A percentile compares a stretch with the other conserved stretches of the same genome.
Evolutionary conservation across 53 echinoderm and acorn worm species (phyloP).

Genomic region (Mesocentrotus franciscanus): DNA sequence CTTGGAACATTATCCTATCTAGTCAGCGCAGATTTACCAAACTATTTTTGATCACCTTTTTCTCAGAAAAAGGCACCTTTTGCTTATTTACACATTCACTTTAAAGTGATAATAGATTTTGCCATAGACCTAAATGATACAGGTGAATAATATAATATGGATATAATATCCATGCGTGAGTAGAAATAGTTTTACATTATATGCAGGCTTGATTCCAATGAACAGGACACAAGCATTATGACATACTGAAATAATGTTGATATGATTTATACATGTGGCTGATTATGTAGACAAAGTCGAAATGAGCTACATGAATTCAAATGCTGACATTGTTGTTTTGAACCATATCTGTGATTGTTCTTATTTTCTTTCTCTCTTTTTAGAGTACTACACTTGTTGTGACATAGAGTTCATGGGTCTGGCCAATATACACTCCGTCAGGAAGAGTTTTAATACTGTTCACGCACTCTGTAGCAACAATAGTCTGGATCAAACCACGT

Average conservation of each 20-base stretch:
- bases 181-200: too few species aligned
- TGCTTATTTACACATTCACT: not conserved
- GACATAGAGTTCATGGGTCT: conserved; percentile 96
- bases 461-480: conserved; percentile 77
- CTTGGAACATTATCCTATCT: too few species aligned
- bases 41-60: not conserved
- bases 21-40: not conserved
- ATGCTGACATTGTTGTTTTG: not conserved
- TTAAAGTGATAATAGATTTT: not conserved
- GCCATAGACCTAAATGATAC: too few species aligned
- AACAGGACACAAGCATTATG: not conserved
- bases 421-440: conserved; percentile 92
- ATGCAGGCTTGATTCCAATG: too few species aligned
- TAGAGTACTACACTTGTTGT: conserved; percentile 92
- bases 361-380: not conserved
- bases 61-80: not conserved
- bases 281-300: not conserved
- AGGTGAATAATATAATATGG: too few species aligned
- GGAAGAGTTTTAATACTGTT: conserved; percentile 89
- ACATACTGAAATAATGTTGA: not conserved
- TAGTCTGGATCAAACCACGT: conserved; percentile 49
- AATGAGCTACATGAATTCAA: too few species aligned
- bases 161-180: not conserved
- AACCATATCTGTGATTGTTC: not conserved
- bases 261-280: not conserved